Base-by-base conservation (phyloP, 1,140 invertebrate genomes). In the Drosophila pseudoananassae region DNA sequence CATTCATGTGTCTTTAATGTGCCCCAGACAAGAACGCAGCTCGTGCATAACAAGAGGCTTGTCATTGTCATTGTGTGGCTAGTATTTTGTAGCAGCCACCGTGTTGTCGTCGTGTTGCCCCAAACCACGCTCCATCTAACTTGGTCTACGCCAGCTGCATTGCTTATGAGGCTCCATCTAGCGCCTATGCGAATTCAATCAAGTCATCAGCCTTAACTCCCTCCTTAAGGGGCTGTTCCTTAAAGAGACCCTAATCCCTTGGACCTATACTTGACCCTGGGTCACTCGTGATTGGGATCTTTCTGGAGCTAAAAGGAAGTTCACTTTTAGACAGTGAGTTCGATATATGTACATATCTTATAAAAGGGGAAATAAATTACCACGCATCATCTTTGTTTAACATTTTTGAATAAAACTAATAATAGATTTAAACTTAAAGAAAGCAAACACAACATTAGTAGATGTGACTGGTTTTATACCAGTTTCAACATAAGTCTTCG, bases 1-100 rank as follows among this genome's bases (percentile, higher is more conserved):
- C 83, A 88, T 87, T 83, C 83, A 87, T 87, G 83, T 76, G 78
- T 68, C 82, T 87, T 88, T 87, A 88, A 88, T 88, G 83, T 88
- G 83, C 78, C 83, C 83, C 83, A 88, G 83, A 88, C 83, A 88
- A 83, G 78, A 87, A 87, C 83, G 85, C 83, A 79, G 76, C 83
- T 73, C 76, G 63, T 88, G 83, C 83, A 88, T 88, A 88, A 88
- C 83, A 88, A 88, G 75, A 63, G 76, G 78, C 78, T 68, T 68
- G 73, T 76, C 72, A 74, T 74, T 57, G 71, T 40, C 25, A 10
- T 52, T 52, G 49, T 43, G 14, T 10, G 8, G 38, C 12, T 40
- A 40, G 38, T 40, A 40, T 40, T 40, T 40, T 40, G 38, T 31
- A 10, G 31, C 38, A 14, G 40, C 14, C 8, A 17, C 15, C 20